Conservation (phyloP, 2,113 vertebrate species). For the Reinhardtius hippoglossoides region DNA sequence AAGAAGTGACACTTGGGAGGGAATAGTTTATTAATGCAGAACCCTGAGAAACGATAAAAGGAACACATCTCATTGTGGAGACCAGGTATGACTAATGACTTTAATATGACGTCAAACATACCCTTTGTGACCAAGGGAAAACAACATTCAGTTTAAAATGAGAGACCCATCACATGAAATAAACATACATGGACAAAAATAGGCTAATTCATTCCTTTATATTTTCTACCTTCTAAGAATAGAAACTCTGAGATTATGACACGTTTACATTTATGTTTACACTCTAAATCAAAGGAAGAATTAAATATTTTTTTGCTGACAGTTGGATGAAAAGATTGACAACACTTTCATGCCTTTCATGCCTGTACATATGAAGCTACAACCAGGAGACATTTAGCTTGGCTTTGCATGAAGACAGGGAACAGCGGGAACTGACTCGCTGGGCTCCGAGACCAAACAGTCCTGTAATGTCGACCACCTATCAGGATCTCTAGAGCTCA, state of each 20-base stretch:
- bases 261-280: neutral
- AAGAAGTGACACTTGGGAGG: constrained; percentile 50
- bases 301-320: neutral
- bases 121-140: neutral
- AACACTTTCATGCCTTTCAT: neutral
- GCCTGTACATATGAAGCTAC: neutral
- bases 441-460: neutral
- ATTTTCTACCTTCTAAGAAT: neutral
- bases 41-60: constrained; percentile 26
- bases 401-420: neutral
- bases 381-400: neutral
- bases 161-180: neutral
- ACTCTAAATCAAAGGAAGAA: neutral
- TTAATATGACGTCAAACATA: neutral
- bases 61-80: constrained; percentile 18
- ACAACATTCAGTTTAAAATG: neutral
- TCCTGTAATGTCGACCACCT: neutral
- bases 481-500: neutral
- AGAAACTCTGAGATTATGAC: neutral
- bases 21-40: constrained; percentile 58
- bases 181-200: neutral
- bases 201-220: neutral
- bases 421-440: too few species aligned
- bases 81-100: constrained; percentile 15
- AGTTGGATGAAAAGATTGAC: neutral